Base-by-base conservation (phyloP, 2,113 vertebrate species). In the Sapajus apella region DNA sequence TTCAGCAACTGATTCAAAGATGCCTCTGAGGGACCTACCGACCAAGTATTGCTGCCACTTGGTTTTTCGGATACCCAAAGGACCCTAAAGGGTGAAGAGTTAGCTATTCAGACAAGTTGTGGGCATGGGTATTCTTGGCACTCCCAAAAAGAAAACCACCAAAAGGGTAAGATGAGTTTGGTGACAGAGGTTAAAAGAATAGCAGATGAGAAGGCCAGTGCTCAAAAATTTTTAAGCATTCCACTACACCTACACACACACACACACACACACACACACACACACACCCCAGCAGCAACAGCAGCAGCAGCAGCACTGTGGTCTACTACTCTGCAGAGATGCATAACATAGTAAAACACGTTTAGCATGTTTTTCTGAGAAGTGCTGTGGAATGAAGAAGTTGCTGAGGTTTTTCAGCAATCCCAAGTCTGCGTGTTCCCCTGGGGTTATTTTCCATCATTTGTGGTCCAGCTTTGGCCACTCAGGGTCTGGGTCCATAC, bases 91-190 rank as follows among this genome's bases (percentile, higher is more conserved):
- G 32, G 37, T 85, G 61, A 25, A 95, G 23, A 92, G n/a, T 77
- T 61, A 94, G 72, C 75, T 91, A 66, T 40, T 92, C 80, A 76
- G 61, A 92, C 43, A 94, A 80, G 52, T 56, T 81, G 12, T 89
- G 68, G 90, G 56, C 76, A 88, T 23, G 61, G 72, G 52, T 79
- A 52, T 55, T 88, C 35, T 79, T 87, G 64, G 61, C 40, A 92
- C 64, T 93, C 56, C 70, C 84, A 50, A 21, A 84, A 8, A 79
- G 37, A 91, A 73, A 79, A 70, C 8, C 80, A 83, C 40, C 70
- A n/a, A 56, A 56, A 87, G 40, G 2, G 11, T 52, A 47, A 35
- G 56, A 40, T 50, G 50, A 73, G 21, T 96, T 81, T 87, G 18
- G 61, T 56, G 76, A 70, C 18, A 66, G 10, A 5, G 47, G 30